A percentile compares a stretch with the other conserved stretches of the same genome.
Conservation (phyloP, 2,113 vertebrate species). For the Phasianus colchicus region DNA sequence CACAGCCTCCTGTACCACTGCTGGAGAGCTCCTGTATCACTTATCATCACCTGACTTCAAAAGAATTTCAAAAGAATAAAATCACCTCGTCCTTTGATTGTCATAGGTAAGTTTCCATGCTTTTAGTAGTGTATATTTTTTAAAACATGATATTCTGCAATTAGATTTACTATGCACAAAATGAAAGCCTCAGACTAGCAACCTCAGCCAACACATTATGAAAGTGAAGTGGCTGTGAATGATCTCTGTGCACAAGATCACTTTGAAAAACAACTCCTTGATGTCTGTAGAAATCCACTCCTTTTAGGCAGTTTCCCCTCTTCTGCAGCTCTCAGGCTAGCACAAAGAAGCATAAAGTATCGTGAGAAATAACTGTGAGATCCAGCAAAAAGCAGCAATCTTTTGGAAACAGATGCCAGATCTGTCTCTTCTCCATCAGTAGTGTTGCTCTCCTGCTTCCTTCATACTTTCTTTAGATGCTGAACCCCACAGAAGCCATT, state of each 20-base stretch:
- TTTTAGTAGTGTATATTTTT: background rate
- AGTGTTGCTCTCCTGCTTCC: background rate
- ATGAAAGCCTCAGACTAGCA: background rate
- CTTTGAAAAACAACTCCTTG: background rate
- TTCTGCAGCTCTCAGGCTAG: background rate
- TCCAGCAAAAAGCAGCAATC: conserved; percentile 6
- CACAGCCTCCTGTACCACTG: background rate
- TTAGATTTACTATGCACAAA: background rate
- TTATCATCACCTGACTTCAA: background rate
- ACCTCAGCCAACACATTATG: background rate
- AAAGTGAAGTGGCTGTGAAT: background rate
- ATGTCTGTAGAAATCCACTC: background rate
- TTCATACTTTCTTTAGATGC: background rate
- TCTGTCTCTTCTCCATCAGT: background rate
- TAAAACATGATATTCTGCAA: background rate
- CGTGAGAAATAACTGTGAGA: background rate
- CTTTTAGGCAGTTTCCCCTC: conserved; percentile 30
- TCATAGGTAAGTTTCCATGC: background rate
- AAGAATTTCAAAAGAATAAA: background rate
- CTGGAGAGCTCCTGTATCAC: background rate
- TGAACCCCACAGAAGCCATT: background rate
- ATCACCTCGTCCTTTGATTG: background rate
- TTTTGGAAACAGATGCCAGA: background rate
- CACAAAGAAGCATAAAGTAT: background rate
- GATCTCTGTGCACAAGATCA: background rate